Evolutionary conservation across 92 coral and sea anemone species (phyloP).

Genomic region (Micromussa lordhowensis): DNA sequence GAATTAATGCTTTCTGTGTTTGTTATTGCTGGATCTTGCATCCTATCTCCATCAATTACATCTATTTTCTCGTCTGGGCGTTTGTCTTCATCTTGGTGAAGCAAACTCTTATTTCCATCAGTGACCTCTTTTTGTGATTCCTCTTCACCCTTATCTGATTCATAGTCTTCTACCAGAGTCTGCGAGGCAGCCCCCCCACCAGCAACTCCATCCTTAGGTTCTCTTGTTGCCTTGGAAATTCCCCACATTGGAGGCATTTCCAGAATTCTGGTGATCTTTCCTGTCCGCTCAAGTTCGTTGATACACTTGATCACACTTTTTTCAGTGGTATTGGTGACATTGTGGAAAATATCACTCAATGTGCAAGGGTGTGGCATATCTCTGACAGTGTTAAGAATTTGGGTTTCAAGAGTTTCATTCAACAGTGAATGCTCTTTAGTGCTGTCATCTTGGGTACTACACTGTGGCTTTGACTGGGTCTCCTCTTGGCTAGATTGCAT

Average conservation of each 20-base stretch:
- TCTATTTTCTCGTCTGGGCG: not conserved
- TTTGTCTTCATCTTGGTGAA: not conserved
- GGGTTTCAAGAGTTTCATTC: slow-evolving; percentile 3
- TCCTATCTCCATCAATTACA: slow-evolving; percentile 9
- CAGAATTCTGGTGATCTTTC: slow-evolving; percentile 14
- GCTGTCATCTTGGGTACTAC: not conserved
- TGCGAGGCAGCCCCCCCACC: not conserved
- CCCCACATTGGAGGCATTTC: slow-evolving; percentile 53
- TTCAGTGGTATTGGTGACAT: slow-evolving; percentile 5
- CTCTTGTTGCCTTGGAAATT: slow-evolving; percentile 10
- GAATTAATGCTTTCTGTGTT: not conserved
- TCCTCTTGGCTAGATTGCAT: not conserved
- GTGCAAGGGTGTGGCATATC: slow-evolving; percentile 33
- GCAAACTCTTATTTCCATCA: no score
- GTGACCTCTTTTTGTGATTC: not conserved
- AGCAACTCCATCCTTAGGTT: not conserved
- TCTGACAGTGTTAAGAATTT: slow-evolving; percentile 1
- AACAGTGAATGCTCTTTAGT: not conserved
- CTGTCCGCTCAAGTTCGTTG: slow-evolving; percentile 14
- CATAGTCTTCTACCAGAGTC: slow-evolving; percentile 22
- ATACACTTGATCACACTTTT: slow-evolving; percentile 24
- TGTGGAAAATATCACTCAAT: slow-evolving; percentile 28
- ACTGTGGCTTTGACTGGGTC: not conserved
- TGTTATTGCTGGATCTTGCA: not conserved
- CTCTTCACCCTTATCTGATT: slow-evolving; percentile 5